Percentiles rank a stretch among this genome's conserved stretches.
Conservation (phyloP, 2,888 invertebrate species). For the Leucoptera coffeella region DNA sequence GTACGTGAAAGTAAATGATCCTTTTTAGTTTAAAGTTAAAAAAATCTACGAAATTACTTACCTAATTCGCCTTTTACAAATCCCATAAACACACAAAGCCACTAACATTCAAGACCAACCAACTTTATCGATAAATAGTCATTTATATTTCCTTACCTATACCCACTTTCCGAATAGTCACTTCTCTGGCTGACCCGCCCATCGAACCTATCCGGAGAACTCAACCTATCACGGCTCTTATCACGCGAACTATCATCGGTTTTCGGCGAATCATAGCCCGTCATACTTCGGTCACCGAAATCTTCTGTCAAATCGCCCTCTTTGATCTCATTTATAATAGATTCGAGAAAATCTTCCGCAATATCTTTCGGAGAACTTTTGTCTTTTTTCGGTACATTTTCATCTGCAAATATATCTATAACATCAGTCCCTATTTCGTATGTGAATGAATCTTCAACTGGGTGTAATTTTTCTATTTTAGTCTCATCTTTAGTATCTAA, state of each 20-base stretch:
- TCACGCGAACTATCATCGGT: too few relatives aligned
- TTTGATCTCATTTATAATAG: slow-evolving; percentile 40
- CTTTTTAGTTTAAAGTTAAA: too few relatives aligned
- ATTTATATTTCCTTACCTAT: neutral
- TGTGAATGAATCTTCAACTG: slow-evolving; percentile 34
- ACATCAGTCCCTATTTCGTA: slow-evolving; percentile 26
- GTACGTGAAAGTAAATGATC: too few relatives aligned
- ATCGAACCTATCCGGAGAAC: slow-evolving; percentile 30
- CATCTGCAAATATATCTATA: slow-evolving; percentile 10
- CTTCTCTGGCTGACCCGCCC: slow-evolving; percentile 16
- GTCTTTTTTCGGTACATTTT: slow-evolving; percentile 10
- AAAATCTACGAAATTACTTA: too few relatives aligned
- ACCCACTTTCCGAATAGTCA: slow-evolving; percentile 15
- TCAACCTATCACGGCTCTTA: slow-evolving; percentile 15
- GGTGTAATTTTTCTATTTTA: slow-evolving; percentile 23
- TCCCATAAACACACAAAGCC: too few relatives aligned
- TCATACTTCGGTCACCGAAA: slow-evolving; percentile 27
- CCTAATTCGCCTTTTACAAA: too few relatives aligned
- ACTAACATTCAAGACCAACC: too few relatives aligned
- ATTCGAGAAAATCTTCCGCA: slow-evolving; percentile 36
- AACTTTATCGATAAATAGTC: too few relatives aligned
- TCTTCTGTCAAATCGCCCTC: slow-evolving; percentile 26
- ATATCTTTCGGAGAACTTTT: slow-evolving; percentile 13
- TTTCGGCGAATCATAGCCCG: slow-evolving; percentile 38
- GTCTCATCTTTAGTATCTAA: neutral